Evolutionary conservation across 2,797 vertebrate genomes (phyloP), one percentile per base, ranked within the genome.

Genomic region (Galagoides demidoff): DNA sequence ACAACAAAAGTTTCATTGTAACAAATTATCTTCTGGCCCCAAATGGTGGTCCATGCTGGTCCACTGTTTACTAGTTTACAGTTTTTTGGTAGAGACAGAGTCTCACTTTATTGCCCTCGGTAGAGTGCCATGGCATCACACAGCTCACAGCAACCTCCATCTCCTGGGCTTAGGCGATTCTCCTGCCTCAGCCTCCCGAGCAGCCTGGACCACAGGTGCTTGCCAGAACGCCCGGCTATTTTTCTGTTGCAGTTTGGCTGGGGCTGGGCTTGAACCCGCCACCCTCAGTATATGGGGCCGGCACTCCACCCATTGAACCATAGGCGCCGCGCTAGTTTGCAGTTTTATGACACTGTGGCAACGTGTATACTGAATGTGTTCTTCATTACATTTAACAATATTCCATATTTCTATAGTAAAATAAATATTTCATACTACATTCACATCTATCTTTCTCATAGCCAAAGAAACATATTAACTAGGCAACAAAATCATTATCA

Each of bases 381-480:
- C 57, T 88, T 61, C 7, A 63, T 52, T 92, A 88, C 14, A 83
- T 31, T 91, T 92, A 68, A 81, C 84, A 87, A 70, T 74, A 74
- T 79, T 27, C 27, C 79, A 22, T 31, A 70, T 25, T 94, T 74
- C 31, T 89, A 89, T 13, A 92, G 31, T 59, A 89, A 43, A 89
- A 43, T 90, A 78, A 93, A 39, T 85, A 92, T 85, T 94, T 96
- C 31, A 94, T 52, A 87, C 66, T 61, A 63, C 17, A 34, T 70
- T 90, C 57, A 94, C 39, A 92, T 29, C 37, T 81, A n/a, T 63
- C 39, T 82, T 90, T 31, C 52, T 49, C 11, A 88, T 57, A 64
- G 37, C 61, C 52, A 87, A 9, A 91, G 43, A 83, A 77, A 90
- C 17, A 71, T 37, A 85, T 68, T 52, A 82, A 70, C 16, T 85